These are phyloP conservation scores for Plecotus auritus DNA, from an alignment of 2,113 vertebrate species.

Conservation along the genomic window DNA sequence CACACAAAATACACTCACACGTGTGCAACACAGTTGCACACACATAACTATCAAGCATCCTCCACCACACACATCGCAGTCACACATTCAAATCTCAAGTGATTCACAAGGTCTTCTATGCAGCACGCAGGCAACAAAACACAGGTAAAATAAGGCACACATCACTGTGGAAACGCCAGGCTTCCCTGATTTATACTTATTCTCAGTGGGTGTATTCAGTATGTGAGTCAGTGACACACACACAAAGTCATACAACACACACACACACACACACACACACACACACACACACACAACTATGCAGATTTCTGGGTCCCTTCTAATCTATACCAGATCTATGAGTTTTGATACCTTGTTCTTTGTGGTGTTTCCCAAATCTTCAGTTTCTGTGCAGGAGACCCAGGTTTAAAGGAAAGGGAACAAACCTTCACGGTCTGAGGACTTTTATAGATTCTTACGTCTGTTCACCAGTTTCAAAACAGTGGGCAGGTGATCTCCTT, in stretches of 20 bases:
- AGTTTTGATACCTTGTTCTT: not conserved
- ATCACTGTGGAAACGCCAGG: not conserved
- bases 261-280: too few species aligned
- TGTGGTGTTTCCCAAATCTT: not conserved
- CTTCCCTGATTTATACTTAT: not conserved
- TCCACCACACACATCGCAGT: not conserved
- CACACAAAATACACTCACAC: not conserved
- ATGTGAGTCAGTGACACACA: not conserved
- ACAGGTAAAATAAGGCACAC: not conserved
- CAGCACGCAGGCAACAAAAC: not conserved
- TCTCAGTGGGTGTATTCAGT: not conserved
- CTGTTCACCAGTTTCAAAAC: not conserved
- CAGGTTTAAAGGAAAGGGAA: not conserved
- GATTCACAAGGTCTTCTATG: not conserved
- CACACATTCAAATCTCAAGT: not conserved
- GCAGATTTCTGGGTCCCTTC: too few species aligned
- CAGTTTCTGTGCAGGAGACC: not conserved
- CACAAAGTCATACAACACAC: too few species aligned
- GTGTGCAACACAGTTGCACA: not conserved
- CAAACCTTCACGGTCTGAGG: rapidly evolving
- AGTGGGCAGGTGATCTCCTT: not conserved
- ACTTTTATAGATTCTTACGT: not conserved
- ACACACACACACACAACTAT: too few species aligned
- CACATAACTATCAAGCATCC: not conserved
- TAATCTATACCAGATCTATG: too few species aligned